Evolutionary conservation across 2,888 invertebrate species (phyloP).

Genomic region (Nowickia ferox): DNA sequence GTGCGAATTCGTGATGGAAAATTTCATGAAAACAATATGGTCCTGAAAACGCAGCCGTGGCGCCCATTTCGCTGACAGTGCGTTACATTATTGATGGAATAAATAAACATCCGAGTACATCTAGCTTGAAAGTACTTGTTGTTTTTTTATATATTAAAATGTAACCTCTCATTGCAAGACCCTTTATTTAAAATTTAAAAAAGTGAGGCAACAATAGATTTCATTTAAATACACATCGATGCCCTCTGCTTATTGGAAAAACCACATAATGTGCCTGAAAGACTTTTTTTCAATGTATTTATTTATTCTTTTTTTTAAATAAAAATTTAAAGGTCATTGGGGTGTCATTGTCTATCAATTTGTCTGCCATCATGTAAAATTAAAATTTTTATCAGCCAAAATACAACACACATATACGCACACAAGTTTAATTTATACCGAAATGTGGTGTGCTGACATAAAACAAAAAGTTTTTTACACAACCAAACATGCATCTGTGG

Average conservation of each 20-base stretch:
- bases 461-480: background rate
- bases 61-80: too few species aligned
- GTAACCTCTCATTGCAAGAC: too few species aligned
- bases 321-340: conserved; percentile 68
- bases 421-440: conserved; percentile 31
- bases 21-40: too few species aligned
- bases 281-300: conserved; percentile 9
- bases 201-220: conserved; percentile 1
- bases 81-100: too few species aligned
- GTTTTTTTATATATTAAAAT: too few species aligned
- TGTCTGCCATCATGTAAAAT: conserved; percentile 68
- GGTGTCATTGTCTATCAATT: conserved; percentile 69
- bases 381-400: conserved; percentile 64
- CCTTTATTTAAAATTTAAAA: background rate
- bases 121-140: too few species aligned
- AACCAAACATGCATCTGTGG: background rate
- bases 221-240: conserved; percentile 28
- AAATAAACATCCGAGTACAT: too few species aligned
- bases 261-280: conserved; percentile 16
- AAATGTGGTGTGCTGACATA: conserved; percentile 20
- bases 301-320: conserved; percentile 15
- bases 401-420: conserved; percentile 11
- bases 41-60: too few species aligned
- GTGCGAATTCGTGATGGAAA: too few species aligned
- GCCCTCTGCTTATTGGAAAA: conserved; percentile 43